Evolutionary conservation across 2,113 vertebrate species (phyloP), one percentile per base, ranked within the genome.

Genomic region (Pluvialis apricaria): DNA sequence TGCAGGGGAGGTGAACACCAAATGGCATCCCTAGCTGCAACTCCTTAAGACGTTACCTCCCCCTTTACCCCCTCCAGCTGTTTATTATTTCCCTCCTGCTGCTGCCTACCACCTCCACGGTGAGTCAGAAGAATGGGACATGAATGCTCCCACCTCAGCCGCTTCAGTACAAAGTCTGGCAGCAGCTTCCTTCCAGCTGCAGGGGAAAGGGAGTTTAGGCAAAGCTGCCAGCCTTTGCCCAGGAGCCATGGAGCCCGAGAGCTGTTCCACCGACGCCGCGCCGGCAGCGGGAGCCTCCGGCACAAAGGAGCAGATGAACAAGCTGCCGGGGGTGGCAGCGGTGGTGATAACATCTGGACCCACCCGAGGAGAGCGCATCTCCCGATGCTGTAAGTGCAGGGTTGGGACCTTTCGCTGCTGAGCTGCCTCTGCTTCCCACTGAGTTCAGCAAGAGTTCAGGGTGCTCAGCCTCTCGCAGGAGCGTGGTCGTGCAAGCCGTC

Each of bases 331-430:
- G 89, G 77, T 95, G 94, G 92, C 87, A 94, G 95, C 24, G 64
- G 69, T 86, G 95, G 19, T 86, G 95, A 86, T 84, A 94, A 96
- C 95, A 96, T 96, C 96, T 91, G 96, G 86, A 96, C 42, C 93
- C 95, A 96, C 86, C 88, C 51, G 69, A 82, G 55, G 80, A 91
- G 88, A 92, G 83, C 89, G 0, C 93, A 94, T 82, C 89, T 95
- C 93, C 81, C 7, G 22, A 13, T 89, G 91, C 94, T 60, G 77
- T 89, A 93, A 94, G 95, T 84, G 92, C 62, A 75, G 92, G 95
- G 61, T 26, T 88, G 77, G 88, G 76, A 93, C 95, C 73, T 78
- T 64, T 72, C 0, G 25, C 65, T 78, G 80, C 92, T 24, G 95
- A 91, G 90, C 90, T 5, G 42, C 69, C 90, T 85, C 88, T n/a